These are phyloP conservation scores for Oncorhynchus clarkii DNA, from an alignment of 2,113 vertebrate species.

Conservation along the genomic window DNA sequence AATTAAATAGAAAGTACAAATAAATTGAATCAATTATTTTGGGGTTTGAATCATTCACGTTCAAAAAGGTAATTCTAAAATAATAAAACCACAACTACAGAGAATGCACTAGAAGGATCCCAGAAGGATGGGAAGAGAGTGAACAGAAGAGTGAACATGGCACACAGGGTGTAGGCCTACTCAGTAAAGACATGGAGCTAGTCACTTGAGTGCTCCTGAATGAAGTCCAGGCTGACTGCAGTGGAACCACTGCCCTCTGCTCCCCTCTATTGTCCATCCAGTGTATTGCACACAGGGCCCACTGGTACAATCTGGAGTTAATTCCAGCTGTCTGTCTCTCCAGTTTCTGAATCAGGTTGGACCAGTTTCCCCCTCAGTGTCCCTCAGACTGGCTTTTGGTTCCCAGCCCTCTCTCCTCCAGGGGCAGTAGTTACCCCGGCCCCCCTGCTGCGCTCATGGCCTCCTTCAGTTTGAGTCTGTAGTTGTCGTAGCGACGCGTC, in stretches of 20 bases:
- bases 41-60: constrained; percentile 58
- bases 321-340: neutral
- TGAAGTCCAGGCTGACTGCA: neutral
- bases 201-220: neutral
- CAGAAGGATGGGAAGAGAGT: constrained; percentile 13
- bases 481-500: constrained; percentile 78
- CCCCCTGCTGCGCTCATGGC: constrained; percentile 74
- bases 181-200: neutral
- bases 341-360: neutral
- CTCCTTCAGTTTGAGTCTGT: constrained; percentile 86
- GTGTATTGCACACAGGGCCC: neutral
- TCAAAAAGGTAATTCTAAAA: constrained; percentile 15
- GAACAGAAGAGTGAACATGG: constrained; percentile 49
- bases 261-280: constrained; percentile 13
- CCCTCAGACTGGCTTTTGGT: neutral
- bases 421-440: constrained; percentile 67
- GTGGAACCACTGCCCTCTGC: constrained; percentile 2
- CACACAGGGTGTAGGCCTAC: constrained; percentile 34
- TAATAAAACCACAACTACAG: constrained; percentile 23
- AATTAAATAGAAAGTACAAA: constrained; percentile 65
- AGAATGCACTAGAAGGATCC: constrained; percentile 18
- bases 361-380: neutral
- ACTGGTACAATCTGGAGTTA: neutral
- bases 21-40: constrained; percentile 5
- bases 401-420: constrained; percentile 1